These are phyloP conservation scores for Barnardius zonarius DNA, from an alignment of 2,113 vertebrate genomes.

Conservation along the genomic window DNA sequence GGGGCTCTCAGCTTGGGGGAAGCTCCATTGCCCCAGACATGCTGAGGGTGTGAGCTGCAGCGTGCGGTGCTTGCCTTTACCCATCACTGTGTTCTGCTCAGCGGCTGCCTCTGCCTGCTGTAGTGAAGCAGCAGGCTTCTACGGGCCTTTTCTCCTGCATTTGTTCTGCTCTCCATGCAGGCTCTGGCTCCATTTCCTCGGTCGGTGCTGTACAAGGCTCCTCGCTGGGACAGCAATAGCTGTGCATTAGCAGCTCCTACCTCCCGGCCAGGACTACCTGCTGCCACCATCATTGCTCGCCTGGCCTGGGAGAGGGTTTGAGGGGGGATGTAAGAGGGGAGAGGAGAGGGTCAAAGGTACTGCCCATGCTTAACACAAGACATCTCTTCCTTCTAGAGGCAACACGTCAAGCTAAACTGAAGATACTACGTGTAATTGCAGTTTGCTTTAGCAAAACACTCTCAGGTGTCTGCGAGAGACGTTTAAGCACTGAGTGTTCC, in stretches of 20 bases:
- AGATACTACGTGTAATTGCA: constrained; percentile 13
- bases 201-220: neutral
- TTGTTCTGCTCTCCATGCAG: neutral
- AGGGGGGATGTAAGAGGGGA: neutral
- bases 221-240: neutral
- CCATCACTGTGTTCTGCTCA: neutral
- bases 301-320: neutral
- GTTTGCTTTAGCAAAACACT: constrained; percentile 44
- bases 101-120: neutral
- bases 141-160: neutral
- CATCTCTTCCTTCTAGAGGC: neutral
- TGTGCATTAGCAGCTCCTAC: neutral
- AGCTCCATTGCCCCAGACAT: neutral
- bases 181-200: neutral
- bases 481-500: neutral
- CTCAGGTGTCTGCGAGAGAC: neutral
- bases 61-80: neutral
- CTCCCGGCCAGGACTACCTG: neutral
- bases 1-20: neutral
- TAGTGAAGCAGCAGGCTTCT: neutral
- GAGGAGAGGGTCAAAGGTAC: neutral
- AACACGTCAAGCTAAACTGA: constrained; percentile 10
- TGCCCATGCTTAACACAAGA: neutral
- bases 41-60: neutral
- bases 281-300: neutral